Base-by-base conservation (phyloP, 2,797 vertebrate genomes). In the Cheirogaleus major region DNA sequence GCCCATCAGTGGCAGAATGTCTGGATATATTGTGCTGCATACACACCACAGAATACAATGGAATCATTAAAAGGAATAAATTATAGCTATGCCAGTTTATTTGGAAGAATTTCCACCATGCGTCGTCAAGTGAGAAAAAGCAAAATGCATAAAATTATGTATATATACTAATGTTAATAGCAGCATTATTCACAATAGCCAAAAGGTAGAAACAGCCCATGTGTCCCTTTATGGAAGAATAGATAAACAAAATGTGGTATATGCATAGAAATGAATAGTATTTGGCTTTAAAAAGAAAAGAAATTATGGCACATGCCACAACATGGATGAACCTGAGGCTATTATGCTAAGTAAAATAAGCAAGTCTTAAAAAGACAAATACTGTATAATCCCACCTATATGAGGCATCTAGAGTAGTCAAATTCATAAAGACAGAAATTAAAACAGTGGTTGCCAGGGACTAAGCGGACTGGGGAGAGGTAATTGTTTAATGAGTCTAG, bases 101-200 rank as follows among this genome's bases (percentile, higher is more conserved):
- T 43, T 79, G 50, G 75, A 93, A 96, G 55, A 89, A 89, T 91
- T 94, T 75, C 88, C 48, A 94, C 27, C 30, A 38, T 32, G 72
- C 7, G 0, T 55, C 92, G 48, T 82, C 78, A 93, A 87, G 18
- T 55, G 32, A 96, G 43, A 69, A 97, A 80, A 80, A 84, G 32
- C 27, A 85, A 95, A 97, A 63, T 88, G n/a, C 20, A 43, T 73
- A 75, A 73, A 95, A 70, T 61, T 84, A 65, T n/a, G 23, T 45
- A 30, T 43, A 55, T 67, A 48, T 13, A 65, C 25, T 41, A 88
- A 52, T 30, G n/a, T 84, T 87, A 61, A 73, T 57, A 91, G 59
- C 17, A 92, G 14, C 17, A 45, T 57, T 70, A 76, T 75, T 81
- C 67, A 95, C 5, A 35, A 82, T 32, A 87, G 52, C 14, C 69